Evolutionary conservation across 1,140 invertebrate genomes (phyloP).

Genomic region (Venturia canescens): DNA sequence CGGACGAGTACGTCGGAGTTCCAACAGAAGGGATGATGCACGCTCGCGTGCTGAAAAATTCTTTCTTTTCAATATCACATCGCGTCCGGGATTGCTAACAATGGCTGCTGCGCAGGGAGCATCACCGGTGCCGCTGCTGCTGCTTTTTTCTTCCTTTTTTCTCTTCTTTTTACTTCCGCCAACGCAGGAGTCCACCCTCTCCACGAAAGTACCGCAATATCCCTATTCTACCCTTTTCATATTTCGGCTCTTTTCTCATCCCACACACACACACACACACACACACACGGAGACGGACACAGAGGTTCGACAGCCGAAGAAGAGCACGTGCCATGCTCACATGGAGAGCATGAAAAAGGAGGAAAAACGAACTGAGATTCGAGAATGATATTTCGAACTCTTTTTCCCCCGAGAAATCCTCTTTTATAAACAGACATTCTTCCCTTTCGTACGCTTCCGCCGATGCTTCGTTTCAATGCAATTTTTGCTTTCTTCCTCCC

Average conservation of each 20-base stretch:
- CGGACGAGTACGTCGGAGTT: too few relatives aligned
- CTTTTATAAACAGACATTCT: neutral
- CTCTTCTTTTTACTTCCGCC: slow-evolving; percentile 18
- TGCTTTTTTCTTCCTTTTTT: too few relatives aligned
- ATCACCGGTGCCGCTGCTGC: too few relatives aligned
- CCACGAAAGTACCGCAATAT: slow-evolving; percentile 15
- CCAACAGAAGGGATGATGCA: slow-evolving; percentile 16
- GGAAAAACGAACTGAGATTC: neutral
- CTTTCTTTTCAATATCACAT: slow-evolving; percentile 35
- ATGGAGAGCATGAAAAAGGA: neutral
- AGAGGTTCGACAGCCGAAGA: neutral
- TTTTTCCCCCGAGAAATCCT: neutral
- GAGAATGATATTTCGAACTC: slow-evolving; percentile 4
- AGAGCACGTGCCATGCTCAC: slow-evolving; percentile 3
- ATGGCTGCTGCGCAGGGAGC: neutral
- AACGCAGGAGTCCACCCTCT: neutral
- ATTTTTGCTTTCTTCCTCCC: neutral
- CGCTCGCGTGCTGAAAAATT: slow-evolving; percentile 1
- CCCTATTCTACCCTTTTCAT: slow-evolving; percentile 38
- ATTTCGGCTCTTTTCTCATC: slow-evolving; percentile 22
- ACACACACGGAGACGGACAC: too few relatives aligned
- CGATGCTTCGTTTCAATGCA: slow-evolving; percentile 16
- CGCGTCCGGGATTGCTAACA: slow-evolving; percentile 22
- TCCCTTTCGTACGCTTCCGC: neutral
- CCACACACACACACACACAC: too few relatives aligned